Percentiles rank a stretch among this genome's conserved stretches.
phyloP scores from a whole-genome alignment of 2,113 vertebrate genomes.

The Epinephelus fuscoguttatus region DNA sequence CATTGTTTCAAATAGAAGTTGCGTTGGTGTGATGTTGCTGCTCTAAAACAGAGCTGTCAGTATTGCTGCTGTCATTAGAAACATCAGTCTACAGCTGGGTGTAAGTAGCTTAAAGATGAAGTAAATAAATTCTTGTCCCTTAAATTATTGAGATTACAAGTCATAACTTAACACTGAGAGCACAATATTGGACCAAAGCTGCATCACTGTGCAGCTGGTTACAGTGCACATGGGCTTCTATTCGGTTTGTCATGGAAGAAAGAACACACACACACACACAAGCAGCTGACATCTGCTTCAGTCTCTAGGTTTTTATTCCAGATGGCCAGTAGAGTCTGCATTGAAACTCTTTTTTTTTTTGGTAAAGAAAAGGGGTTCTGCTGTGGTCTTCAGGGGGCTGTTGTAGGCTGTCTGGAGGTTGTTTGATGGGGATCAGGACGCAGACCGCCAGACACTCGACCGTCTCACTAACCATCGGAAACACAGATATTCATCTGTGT shows the following conservation, averaged over 20 bases:
- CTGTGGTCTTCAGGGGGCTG: slow-evolving; percentile 31
- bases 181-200: background rate
- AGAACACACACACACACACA: background rate
- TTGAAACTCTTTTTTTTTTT: slow-evolving; percentile 1
- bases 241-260: background rate
- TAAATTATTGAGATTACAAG: background rate
- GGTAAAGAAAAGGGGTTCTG: background rate
- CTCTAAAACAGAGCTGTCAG: too few relatives aligned
- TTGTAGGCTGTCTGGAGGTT: slow-evolving; percentile 74
- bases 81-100: too few relatives aligned
- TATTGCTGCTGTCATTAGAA: too few relatives aligned
- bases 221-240: background rate
- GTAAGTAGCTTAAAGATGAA: background rate
- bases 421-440: slow-evolving; percentile 85
- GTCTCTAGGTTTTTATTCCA: slow-evolving; percentile 5
- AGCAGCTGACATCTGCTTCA: slow-evolving; percentile 8
- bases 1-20: background rate
- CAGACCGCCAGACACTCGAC: slow-evolving; percentile 74
- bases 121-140: too few relatives aligned
- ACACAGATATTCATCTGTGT: slow-evolving; percentile 84
- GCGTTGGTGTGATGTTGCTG: background rate
- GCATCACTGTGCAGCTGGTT: background rate
- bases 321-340: background rate
- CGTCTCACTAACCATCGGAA: slow-evolving; percentile 86
- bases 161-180: background rate